Evolutionary conservation across 2,113 vertebrate genomes (phyloP).

Genomic region (Albula goreensis): DNA sequence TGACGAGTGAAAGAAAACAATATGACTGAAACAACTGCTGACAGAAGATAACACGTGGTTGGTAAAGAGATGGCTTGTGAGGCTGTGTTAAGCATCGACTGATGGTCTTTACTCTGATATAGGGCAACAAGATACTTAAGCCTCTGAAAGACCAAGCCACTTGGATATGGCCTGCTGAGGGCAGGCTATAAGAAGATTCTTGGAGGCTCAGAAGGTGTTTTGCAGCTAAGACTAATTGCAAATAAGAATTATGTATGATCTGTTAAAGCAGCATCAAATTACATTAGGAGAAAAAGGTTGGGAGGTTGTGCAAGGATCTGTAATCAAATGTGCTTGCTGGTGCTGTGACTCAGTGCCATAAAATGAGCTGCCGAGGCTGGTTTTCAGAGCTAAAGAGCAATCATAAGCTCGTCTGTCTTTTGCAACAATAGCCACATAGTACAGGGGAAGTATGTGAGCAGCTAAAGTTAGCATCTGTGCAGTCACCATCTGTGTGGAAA

Average conservation of each 20-base stretch:
- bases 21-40: background rate
- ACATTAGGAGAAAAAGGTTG: background rate
- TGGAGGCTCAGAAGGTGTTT: background rate
- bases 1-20: background rate
- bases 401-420: too few relatives aligned
- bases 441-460: background rate
- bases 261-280: background rate
- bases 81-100: background rate
- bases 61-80: background rate
- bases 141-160: background rate
- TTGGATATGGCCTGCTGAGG: background rate
- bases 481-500: background rate
- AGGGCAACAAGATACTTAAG: background rate
- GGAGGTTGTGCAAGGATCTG: background rate
- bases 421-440: too few relatives aligned
- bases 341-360: background rate
- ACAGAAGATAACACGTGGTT: background rate
- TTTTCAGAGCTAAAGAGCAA: too few relatives aligned
- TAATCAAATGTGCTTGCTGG: background rate
- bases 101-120: background rate
- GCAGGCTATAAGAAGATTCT: background rate
- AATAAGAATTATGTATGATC: background rate
- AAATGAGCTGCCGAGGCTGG: background rate
- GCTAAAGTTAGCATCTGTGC: background rate
- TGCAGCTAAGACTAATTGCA: constrained; percentile 4